Conservation (phyloP, 2,797 vertebrate genomes). For the Girardinus metallicus region DNA sequence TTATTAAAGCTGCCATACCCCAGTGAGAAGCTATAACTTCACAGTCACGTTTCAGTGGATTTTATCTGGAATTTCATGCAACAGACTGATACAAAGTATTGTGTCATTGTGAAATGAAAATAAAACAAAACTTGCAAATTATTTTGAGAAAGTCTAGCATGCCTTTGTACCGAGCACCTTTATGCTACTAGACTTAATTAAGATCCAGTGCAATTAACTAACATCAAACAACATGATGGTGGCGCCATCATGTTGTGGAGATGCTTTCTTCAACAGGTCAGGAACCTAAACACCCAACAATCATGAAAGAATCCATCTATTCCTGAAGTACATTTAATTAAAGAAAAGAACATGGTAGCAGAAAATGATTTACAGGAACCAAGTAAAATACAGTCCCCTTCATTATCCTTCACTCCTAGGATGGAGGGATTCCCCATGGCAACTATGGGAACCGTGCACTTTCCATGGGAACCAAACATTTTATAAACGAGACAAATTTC, state of each 20-base stretch:
- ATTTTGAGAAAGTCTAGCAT: not conserved
- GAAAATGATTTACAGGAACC: not conserved
- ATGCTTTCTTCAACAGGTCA: not conserved
- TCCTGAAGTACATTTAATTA: not conserved
- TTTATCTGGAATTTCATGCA: not conserved
- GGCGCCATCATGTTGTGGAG: not conserved
- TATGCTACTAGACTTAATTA: not conserved
- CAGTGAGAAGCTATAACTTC: not conserved
- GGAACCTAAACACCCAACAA: not conserved
- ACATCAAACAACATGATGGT: not conserved
- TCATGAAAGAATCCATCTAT: not conserved
- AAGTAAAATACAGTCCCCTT: not conserved
- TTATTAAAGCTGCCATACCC: not conserved
- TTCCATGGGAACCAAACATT: not conserved
- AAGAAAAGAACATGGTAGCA: not conserved
- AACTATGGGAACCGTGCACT: not conserved
- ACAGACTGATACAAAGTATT: not conserved
- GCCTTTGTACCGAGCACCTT: not conserved
- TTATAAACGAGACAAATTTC: not conserved
- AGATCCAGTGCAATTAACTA: not conserved
- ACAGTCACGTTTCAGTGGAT: not conserved
- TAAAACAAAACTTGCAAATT: not conserved
- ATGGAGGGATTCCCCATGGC: not conserved
- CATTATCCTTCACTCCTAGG: not conserved
- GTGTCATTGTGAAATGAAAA: not conserved